phyloP scores from a whole-genome alignment of 2,113 vertebrate genomes.

The Pomatostomus ruficeps region DNA sequence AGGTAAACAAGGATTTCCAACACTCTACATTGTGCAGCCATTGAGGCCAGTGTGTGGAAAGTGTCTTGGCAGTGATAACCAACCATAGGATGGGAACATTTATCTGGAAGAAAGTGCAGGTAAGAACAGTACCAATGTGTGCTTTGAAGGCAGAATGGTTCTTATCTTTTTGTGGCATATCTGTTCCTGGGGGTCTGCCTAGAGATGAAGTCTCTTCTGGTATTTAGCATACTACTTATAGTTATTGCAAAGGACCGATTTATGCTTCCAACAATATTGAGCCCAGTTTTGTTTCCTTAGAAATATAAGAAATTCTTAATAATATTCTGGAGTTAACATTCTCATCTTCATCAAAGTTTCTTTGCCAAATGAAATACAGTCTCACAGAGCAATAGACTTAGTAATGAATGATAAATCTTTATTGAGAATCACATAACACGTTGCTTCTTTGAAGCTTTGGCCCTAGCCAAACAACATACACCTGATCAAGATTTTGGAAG shows the following conservation, averaged over 20 bases:
- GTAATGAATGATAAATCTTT: not conserved
- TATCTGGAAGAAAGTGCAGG: not conserved
- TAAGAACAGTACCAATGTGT: not conserved
- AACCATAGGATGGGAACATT: not conserved
- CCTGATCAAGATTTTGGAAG: not conserved
- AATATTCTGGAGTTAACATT: not conserved
- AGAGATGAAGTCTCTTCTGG: not conserved
- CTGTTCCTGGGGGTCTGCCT: not conserved
- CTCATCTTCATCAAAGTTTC: not conserved
- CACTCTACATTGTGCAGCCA: not conserved
- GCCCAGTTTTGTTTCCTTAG: not conserved
- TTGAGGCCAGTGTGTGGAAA: constrained; percentile 22
- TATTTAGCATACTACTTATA: not conserved
- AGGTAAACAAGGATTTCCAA: constrained; percentile 46
- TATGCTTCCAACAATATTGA: not conserved
- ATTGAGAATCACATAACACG: not conserved
- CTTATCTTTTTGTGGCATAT: not conserved
- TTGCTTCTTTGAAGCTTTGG: not conserved
- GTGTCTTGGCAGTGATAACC: not conserved
- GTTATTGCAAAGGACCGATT: not conserved
- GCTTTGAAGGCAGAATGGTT: not conserved
- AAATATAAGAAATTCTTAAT: not conserved
- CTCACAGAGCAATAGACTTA: not conserved
- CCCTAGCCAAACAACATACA: not conserved
- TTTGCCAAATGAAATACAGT: not conserved